Evolutionary conservation across 2,888 invertebrate species (phyloP).

Genomic region (Girardia tigrina): DNA sequence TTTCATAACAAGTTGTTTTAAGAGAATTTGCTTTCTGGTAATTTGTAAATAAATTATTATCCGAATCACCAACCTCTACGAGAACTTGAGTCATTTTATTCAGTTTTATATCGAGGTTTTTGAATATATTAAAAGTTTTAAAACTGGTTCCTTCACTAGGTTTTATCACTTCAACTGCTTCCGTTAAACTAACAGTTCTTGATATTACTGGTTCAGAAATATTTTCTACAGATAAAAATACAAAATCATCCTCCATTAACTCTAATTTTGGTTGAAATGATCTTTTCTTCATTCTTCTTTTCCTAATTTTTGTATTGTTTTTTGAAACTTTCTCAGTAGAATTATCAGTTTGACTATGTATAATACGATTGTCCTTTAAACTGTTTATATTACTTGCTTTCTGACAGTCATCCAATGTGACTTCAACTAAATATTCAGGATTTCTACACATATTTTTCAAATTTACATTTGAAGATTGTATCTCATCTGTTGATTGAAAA

Average conservation of each 20-base stretch:
- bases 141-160: background rate
- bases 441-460: too few relatives aligned
- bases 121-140: background rate
- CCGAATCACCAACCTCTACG: background rate
- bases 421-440: background rate
- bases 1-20: too few relatives aligned
- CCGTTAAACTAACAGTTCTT: background rate
- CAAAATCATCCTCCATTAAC: background rate
- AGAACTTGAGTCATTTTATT: background rate
- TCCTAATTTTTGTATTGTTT: too few relatives aligned
- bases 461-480: too few relatives aligned
- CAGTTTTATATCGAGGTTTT: background rate
- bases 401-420: background rate
- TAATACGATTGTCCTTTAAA: too few relatives aligned
- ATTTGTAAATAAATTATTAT: too few relatives aligned
- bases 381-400: background rate
- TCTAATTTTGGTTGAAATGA: background rate
- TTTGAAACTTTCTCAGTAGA: too few relatives aligned
- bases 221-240: background rate
- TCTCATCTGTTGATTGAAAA: background rate
- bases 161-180: background rate
- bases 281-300: background rate
- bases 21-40: too few relatives aligned
- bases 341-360: too few relatives aligned
- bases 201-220: background rate